These are phyloP conservation scores for Dallia pectoralis DNA, from an alignment of 2,797 vertebrate species.

Conservation along the genomic window DNA sequence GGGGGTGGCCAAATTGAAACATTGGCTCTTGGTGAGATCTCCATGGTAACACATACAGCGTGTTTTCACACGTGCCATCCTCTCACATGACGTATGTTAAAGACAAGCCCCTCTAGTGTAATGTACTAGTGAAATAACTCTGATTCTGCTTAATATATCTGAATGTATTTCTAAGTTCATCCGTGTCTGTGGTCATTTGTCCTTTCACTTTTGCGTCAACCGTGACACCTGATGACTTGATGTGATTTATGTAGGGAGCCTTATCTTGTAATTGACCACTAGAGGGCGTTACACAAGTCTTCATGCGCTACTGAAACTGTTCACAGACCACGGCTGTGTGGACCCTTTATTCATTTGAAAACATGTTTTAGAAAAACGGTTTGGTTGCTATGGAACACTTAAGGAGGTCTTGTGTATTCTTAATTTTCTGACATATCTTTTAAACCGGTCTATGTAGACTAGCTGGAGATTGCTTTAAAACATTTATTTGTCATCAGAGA, in stretches of 20 bases:
- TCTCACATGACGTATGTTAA: slow-evolving; percentile 27
- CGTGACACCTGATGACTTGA: neutral
- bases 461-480: neutral
- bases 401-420: too few species aligned
- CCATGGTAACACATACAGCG: slow-evolving; percentile 17
- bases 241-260: neutral
- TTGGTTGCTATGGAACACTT: too few species aligned
- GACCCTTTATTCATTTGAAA: too few species aligned
- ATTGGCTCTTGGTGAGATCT: slow-evolving; percentile 20
- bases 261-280: neutral
- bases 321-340: neutral
- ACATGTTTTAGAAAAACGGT: too few species aligned
- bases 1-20: slow-evolving; percentile 18
- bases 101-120: slow-evolving; percentile 34
- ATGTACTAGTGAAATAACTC: slow-evolving; percentile 42
- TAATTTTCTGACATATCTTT: too few species aligned
- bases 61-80: slow-evolving; percentile 14
- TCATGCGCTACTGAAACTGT: neutral
- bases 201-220: neutral
- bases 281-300: neutral
- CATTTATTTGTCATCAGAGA: neutral
- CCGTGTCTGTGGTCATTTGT: slow-evolving; percentile 18
- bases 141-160: slow-evolving; percentile 56
- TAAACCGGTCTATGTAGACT: too few species aligned
- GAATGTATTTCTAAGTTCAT: slow-evolving; percentile 45